Percentiles rank a stretch among this genome's conserved stretches.
Conservation (phyloP, 2,888 invertebrate species). For the Sarcophaga carnaria region DNA sequence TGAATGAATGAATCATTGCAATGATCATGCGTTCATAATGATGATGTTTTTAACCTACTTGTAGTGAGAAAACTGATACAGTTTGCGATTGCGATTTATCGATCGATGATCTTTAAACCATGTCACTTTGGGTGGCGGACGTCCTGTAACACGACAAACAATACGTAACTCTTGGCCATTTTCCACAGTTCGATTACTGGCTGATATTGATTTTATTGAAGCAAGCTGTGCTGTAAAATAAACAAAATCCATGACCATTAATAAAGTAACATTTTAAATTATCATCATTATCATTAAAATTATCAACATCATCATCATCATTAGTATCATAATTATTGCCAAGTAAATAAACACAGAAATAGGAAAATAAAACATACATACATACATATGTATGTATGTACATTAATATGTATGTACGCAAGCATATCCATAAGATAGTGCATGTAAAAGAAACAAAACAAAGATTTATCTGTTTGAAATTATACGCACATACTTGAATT, state of each 20-base stretch:
- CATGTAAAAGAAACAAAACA: not conserved
- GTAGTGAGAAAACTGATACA: conserved; percentile 81
- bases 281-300: conserved; percentile 1
- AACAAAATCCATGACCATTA: conserved; percentile 53
- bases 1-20: conserved; percentile 55
- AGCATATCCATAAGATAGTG: conserved; percentile 14
- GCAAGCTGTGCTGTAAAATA: conserved; percentile 82
- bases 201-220: conserved; percentile 80
- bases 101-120: conserved; percentile 91
- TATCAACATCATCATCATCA: not conserved
- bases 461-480: conserved; percentile 56
- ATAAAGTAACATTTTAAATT: conserved; percentile 20
- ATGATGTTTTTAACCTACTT: conserved; percentile 77
- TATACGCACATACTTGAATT: not conserved
- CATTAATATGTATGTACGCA: not conserved
- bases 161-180: conserved; percentile 85
- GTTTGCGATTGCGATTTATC: conserved; percentile 81
- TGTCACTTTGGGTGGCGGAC: conserved; percentile 90
- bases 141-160: conserved; percentile 88
- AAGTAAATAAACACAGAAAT: conserved; percentile 7
- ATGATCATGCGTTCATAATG: conserved; percentile 27
- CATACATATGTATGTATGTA: not conserved
- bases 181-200: conserved; percentile 77
- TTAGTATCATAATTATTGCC: conserved; percentile 1
- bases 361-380: not conserved